Percentiles rank a stretch among this genome's conserved stretches.
Conservation (phyloP, 2,888 invertebrate species). For the Clunio marinus region DNA sequence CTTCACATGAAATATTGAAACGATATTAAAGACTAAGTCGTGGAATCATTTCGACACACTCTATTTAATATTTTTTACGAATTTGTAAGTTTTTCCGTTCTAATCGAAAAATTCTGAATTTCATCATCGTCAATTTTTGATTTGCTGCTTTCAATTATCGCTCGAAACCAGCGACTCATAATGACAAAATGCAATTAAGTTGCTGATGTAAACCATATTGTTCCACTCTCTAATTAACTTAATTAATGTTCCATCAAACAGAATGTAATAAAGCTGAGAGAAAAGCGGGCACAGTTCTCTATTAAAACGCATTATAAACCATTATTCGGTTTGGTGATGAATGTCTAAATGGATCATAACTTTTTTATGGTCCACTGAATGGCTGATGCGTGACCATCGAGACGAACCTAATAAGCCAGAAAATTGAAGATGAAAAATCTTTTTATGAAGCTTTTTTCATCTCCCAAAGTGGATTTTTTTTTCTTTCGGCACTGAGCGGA, state of each 20-base stretch:
- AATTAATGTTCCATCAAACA: slow-evolving; percentile 7
- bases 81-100: too few species aligned
- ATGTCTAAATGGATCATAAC: background rate
- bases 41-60: too few species aligned
- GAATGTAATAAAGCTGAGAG: background rate
- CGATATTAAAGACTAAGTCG: too few species aligned
- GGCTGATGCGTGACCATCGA: background rate
- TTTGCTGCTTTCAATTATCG: background rate
- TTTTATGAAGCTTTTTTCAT: too few species aligned
- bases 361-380: background rate
- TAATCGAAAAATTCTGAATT: too few species aligned
- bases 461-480: too few species aligned
- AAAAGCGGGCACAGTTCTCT: background rate
- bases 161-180: too few species aligned
- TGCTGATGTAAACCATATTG: background rate
- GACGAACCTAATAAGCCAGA: slow-evolving; percentile 10
- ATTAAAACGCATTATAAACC: background rate
- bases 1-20: too few species aligned
- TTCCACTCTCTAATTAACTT: background rate
- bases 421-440: slow-evolving; percentile 10
- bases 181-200: background rate
- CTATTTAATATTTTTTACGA: too few species aligned
- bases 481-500: background rate
- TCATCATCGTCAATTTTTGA: background rate
- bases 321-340: background rate